phyloP scores from a whole-genome alignment of 2,113 vertebrate genomes.

The Lepus americanus region DNA sequence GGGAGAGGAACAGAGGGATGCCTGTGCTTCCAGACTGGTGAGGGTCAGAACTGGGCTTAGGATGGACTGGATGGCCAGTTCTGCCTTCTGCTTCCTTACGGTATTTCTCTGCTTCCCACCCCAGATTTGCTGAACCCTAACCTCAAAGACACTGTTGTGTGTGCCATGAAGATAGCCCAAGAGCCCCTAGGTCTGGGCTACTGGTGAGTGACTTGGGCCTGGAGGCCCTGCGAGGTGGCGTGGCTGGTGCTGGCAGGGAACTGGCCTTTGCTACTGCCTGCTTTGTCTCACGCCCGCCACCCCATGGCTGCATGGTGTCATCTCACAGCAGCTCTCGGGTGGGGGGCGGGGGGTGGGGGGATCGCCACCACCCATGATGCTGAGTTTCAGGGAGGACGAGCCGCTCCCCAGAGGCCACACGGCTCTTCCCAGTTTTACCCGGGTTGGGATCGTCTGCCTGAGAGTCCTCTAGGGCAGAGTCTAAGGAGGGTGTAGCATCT shows the following conservation, averaged over 20 bases:
- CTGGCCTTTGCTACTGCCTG: background rate
- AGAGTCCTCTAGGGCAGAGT: background rate
- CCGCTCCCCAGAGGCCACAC: background rate
- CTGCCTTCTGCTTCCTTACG: background rate
- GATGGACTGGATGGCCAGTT: background rate
- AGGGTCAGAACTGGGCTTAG: background rate
- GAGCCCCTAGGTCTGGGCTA: conserved; percentile 68
- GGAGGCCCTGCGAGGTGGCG: background rate
- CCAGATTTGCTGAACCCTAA: conserved; percentile 77
- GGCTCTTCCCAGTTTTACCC: background rate
- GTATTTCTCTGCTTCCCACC: conserved; percentile 21
- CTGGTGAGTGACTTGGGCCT: conserved; percentile 73
- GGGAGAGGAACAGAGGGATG: too few species aligned
- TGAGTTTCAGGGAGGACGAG: background rate
- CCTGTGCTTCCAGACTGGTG: background rate
- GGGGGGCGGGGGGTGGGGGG: too few species aligned
- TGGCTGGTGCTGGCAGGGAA: background rate
- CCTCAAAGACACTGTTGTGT: conserved; percentile 76
- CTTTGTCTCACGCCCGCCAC: background rate
- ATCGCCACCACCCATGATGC: accelerated
- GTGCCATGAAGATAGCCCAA: conserved; percentile 81
- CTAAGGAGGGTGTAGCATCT: background rate
- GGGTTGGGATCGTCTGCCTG: background rate
- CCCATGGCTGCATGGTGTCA: too few species aligned
- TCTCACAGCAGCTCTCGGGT: background rate